Evolutionary conservation across 2,113 vertebrate genomes (phyloP).

Genomic region (Atherinomorus stipes): DNA sequence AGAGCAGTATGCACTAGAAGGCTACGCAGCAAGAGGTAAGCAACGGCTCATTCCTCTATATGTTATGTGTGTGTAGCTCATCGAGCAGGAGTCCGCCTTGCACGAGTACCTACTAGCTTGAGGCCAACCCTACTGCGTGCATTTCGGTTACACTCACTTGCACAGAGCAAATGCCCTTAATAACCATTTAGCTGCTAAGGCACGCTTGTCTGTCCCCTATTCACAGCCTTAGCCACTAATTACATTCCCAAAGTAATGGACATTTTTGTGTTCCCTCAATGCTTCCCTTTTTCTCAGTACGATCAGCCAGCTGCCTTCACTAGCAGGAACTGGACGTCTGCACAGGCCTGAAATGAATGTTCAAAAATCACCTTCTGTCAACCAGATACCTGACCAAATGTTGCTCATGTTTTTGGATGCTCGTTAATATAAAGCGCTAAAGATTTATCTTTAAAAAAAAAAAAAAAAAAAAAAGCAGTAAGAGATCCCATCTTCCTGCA

Average conservation of each 20-base stretch:
- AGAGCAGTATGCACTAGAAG: neutral
- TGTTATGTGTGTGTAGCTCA: conserved; percentile 29
- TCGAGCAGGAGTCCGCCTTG: conserved; percentile 34
- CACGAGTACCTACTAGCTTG: conserved; percentile 45
- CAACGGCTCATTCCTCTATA: conserved; percentile 23
- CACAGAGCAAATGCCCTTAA: conserved; percentile 78
- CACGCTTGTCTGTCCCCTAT: conserved; percentile 75
- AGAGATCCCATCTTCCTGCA: conserved; percentile 17
- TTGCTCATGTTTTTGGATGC: neutral
- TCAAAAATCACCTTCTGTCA: conserved; percentile 35
- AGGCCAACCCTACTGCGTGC: conserved; percentile 55
- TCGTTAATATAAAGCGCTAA: neutral
- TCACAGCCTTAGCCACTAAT: conserved; percentile 77
- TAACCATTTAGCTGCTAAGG: conserved; percentile 82
- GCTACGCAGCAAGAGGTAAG: conserved; percentile 17
- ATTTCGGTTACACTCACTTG: conserved; percentile 68
- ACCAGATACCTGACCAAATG: neutral
- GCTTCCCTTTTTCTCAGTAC: conserved; percentile 68
- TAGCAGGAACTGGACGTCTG: conserved; percentile 52
- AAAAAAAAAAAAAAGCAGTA: too few relatives aligned
- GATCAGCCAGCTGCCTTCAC: conserved; percentile 68
- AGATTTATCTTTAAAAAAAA: conserved; percentile 1
- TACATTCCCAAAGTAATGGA: conserved; percentile 78
- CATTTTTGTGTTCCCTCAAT: conserved; percentile 74
- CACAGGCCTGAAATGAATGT: conserved; percentile 49